phyloP scores from a whole-genome alignment of 2,113 vertebrate species.

The Montifringilla adamsi region DNA sequence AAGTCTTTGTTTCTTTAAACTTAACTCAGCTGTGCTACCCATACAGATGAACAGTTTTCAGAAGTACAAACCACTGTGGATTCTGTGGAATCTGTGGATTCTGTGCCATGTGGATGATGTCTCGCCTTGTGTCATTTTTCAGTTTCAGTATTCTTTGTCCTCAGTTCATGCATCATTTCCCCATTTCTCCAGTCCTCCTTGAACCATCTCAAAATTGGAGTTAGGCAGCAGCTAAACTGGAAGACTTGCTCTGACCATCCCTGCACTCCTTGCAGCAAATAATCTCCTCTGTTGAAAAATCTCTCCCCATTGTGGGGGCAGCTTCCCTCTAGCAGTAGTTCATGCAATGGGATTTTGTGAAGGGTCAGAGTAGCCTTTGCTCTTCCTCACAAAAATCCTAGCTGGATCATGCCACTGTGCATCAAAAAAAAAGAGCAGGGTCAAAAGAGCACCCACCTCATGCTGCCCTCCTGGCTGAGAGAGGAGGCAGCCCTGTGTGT shows the following conservation, averaged over 20 bases:
- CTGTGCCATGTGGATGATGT: neutral
- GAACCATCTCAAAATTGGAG: neutral
- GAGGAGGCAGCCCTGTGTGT: rapidly evolving
- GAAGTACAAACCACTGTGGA: neutral
- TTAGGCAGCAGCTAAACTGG: neutral
- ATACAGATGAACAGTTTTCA: neutral
- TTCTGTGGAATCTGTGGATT: neutral
- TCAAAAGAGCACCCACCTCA: rapidly evolving
- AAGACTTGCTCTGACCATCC: neutral
- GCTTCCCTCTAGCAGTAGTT: neutral
- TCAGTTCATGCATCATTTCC: neutral
- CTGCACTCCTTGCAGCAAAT: neutral
- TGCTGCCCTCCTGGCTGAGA: rapidly evolving
- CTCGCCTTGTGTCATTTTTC: neutral
- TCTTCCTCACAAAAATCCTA: neutral
- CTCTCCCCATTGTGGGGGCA: rapidly evolving
- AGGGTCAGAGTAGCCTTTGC: neutral
- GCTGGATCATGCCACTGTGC: rapidly evolving
- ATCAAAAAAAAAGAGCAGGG: neutral
- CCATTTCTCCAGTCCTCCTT: neutral
- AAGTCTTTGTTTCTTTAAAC: neutral
- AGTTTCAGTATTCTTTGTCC: neutral
- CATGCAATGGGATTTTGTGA: neutral
- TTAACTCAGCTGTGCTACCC: neutral
- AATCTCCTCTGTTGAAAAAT: neutral